phyloP scores from a whole-genome alignment of 2,888 invertebrate genomes.

The Sussaba pulchella region DNA sequence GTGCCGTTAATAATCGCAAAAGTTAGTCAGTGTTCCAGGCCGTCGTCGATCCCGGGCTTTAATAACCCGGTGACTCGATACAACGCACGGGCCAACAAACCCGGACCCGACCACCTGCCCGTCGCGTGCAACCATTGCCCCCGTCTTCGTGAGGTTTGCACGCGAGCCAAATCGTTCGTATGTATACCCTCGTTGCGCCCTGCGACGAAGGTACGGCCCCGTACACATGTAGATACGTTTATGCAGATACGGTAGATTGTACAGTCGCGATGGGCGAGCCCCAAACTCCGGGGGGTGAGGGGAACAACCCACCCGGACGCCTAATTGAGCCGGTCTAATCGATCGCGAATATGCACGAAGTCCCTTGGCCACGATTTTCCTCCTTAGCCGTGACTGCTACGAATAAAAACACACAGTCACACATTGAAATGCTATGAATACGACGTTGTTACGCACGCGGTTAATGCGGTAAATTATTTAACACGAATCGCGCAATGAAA shows the following conservation, averaged over 20 bases:
- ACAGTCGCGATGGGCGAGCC: conserved; percentile 28
- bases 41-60: conserved; percentile 74
- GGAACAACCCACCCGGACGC: too few relatives aligned
- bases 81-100: conserved; percentile 61
- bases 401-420: too few relatives aligned
- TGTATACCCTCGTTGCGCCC: conserved; percentile 15
- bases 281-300: too few relatives aligned
- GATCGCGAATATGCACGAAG: conserved; percentile 51
- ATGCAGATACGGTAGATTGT: conserved; percentile 26
- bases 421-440: neutral
- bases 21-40: conserved; percentile 43
- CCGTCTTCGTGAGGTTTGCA: conserved; percentile 49
- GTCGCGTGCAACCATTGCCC: conserved; percentile 73
- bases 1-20: conserved; percentile 36
- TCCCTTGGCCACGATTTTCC: conserved; percentile 26
- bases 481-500: too few relatives aligned
- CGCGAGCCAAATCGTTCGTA: conserved; percentile 53
- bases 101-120: conserved; percentile 75
- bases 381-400: conserved; percentile 8
- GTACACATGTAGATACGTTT: conserved; percentile 35
- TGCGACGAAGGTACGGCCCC: conserved; percentile 1
- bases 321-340: conserved; percentile 57
- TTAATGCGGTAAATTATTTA: too few relatives aligned
- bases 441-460: neutral
- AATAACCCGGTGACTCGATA: conserved; percentile 80